phyloP scores from a whole-genome alignment of 2,797 vertebrate species.

The Xenentodon cancila region DNA sequence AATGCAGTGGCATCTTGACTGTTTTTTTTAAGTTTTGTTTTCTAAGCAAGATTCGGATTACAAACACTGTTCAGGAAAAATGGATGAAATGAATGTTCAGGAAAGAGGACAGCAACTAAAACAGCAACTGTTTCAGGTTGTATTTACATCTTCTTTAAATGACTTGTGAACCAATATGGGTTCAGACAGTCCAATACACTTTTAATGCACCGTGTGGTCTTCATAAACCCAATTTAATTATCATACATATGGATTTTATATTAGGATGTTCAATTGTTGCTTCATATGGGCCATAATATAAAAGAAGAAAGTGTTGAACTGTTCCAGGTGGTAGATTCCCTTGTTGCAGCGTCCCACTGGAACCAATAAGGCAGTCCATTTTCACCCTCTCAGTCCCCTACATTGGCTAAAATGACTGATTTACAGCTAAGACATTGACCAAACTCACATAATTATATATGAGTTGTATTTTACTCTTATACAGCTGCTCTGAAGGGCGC shows the following conservation, averaged over 20 bases:
- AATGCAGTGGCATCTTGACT: too few species aligned
- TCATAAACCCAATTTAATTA: conserved; percentile 42
- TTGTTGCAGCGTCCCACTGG: conserved; percentile 79
- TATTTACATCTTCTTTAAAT: conserved; percentile 7
- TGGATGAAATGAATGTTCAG: too few species aligned
- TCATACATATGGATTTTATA: conserved; percentile 67
- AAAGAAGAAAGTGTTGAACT: conserved; percentile 77
- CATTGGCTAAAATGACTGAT: conserved; percentile 81
- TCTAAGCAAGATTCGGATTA: too few species aligned
- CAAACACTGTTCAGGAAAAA: too few species aligned
- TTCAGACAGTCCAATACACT: conserved; percentile 15
- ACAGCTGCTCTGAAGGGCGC: conserved; percentile 65
- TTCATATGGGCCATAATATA: conserved; percentile 62
- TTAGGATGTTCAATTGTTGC: conserved; percentile 46
- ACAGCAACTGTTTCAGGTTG: too few species aligned
- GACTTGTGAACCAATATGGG: conserved; percentile 22
- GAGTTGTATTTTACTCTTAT: conserved; percentile 62
- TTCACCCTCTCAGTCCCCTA: conserved; percentile 82
- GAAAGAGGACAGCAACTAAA: too few species aligned
- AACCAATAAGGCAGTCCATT: conserved; percentile 86
- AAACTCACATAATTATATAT: conserved; percentile 78
- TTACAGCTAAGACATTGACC: conserved; percentile 77
- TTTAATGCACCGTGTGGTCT: conserved; percentile 50
- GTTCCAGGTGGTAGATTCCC: conserved; percentile 85
- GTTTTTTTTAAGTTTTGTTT: too few species aligned